Conservation (phyloP, 2,888 invertebrate species). For the Aphodius granarius region DNA sequence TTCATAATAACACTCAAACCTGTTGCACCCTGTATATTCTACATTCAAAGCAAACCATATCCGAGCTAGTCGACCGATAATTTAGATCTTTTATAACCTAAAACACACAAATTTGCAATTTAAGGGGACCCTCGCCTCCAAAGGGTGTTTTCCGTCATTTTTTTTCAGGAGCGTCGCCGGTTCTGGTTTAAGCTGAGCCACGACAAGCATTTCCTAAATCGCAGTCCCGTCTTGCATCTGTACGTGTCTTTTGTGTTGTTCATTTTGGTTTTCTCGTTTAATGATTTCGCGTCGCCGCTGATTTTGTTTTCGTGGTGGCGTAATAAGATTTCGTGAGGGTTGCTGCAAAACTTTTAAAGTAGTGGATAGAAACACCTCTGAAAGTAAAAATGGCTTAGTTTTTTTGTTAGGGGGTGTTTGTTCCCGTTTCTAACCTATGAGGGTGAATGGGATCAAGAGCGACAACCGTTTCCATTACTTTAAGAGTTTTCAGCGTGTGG, state of each 20-base stretch:
- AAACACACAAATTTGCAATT: conserved; percentile 20
- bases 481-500: conserved; percentile 31
- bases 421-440: conserved; percentile 51
- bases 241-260: conserved; percentile 28
- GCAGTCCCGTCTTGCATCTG: conserved; percentile 55
- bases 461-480: conserved; percentile 35
- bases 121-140: conserved; percentile 61
- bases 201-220: conserved; percentile 41
- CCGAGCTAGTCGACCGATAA: too few species aligned
- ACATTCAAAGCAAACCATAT: too few species aligned
- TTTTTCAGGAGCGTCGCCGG: conserved; percentile 5
- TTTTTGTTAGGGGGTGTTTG: conserved; percentile 2
- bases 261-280: conserved; percentile 42
- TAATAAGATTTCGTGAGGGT: conserved; percentile 66
- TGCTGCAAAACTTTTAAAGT: conserved; percentile 44
- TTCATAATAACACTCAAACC: too few species aligned
- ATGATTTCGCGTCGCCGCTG: conserved; percentile 55
- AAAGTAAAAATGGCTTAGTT: background rate
- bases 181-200: background rate
- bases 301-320: conserved; percentile 67
- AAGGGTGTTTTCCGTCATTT: background rate
- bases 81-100: background rate
- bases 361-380: conserved; percentile 37
- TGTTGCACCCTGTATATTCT: too few species aligned
- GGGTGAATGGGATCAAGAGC: conserved; percentile 45